phyloP scores from a whole-genome alignment of 2,797 vertebrate genomes.

The Catamblyrhynchus diadema region DNA sequence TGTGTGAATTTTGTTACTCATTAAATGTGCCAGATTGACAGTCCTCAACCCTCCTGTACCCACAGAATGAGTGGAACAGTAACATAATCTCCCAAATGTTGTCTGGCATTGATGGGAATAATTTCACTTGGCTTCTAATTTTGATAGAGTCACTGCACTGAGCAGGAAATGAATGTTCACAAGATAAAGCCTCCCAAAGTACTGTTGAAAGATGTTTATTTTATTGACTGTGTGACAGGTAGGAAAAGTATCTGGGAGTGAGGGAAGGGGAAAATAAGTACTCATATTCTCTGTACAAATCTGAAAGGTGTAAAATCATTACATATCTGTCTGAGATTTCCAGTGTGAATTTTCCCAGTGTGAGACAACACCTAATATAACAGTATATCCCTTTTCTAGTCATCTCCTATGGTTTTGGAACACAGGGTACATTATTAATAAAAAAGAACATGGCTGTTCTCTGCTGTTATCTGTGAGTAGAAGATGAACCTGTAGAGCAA shows the following conservation, averaged over 20 bases:
- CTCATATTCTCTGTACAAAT: not conserved
- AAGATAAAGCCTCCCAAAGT: not conserved
- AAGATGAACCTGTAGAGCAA: conserved; percentile 6
- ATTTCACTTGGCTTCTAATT: conserved; percentile 41
- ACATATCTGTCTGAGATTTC: not conserved
- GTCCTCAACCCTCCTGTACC: not conserved
- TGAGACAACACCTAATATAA: not conserved
- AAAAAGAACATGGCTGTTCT: not conserved
- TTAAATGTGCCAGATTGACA: conserved; percentile 19
- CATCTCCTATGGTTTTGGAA: not conserved
- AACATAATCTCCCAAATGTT: conserved; percentile 9
- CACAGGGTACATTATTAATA: not conserved
- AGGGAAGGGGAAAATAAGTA: not conserved
- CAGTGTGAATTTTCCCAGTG: not conserved
- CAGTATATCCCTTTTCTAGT: not conserved
- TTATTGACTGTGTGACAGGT: not conserved
- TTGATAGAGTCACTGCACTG: not conserved
- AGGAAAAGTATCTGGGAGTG: not conserved
- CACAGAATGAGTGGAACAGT: conserved; percentile 10
- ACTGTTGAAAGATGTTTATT: not conserved
- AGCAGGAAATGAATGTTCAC: not conserved
- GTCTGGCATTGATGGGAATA: conserved; percentile 10
- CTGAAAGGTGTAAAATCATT: not conserved
- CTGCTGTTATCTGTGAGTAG: not conserved
- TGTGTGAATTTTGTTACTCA: conserved; percentile 8